Percentiles rank a stretch among this genome's conserved stretches.
These are phyloP conservation scores for Pemphigus obesinymphae DNA, from an alignment of 1,140 invertebrate genomes.

Conservation along the genomic window DNA sequence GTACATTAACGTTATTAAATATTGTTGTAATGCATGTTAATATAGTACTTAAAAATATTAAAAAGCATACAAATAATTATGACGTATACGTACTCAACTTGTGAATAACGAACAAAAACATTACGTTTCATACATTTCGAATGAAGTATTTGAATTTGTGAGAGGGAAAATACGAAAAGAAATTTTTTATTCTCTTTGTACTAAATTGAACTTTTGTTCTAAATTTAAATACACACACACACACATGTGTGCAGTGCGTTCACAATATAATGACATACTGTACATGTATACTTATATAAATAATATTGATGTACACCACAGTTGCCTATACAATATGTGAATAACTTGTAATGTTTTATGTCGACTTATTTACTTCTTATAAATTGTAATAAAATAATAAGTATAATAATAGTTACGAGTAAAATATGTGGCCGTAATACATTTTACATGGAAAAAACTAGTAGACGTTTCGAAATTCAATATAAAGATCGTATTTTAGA, in stretches of 20 bases:
- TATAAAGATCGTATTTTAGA: no score
- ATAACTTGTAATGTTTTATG: background rate
- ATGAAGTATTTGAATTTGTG: background rate
- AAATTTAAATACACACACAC: background rate
- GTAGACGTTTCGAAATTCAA: no score
- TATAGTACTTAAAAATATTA: background rate
- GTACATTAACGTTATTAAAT: no score
- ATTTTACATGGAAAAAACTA: no score
- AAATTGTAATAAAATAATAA: background rate
- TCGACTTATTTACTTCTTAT: background rate
- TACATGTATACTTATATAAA: background rate
- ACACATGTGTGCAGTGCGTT: background rate
- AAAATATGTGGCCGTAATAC: no score
- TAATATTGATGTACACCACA: background rate
- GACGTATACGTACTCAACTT: background rate
- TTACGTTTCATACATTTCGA: background rate
- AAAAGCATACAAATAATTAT: background rate
- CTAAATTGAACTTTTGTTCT: background rate
- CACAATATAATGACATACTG: background rate
- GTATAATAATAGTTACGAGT: no score
- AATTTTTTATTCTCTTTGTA: background rate
- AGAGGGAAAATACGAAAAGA: background rate
- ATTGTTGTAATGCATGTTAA: no score
- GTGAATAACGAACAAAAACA: background rate
- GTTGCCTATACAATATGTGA: background rate